Evolutionary conservation across 1,140 invertebrate genomes (phyloP), one percentile per base, ranked within the genome.

Genomic region (Berghia stephanieae): DNA sequence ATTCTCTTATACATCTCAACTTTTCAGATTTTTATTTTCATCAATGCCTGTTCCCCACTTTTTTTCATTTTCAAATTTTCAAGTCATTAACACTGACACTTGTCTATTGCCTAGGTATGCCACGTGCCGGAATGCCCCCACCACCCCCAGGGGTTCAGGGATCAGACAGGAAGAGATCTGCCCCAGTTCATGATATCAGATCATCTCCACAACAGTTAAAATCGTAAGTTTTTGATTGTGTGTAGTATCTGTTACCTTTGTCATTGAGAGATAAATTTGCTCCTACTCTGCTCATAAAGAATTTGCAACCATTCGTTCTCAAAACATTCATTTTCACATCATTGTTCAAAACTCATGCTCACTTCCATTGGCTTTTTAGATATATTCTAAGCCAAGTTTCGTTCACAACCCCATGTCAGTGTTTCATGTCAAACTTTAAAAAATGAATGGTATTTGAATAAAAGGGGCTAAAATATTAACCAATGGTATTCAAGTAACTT

Each of bases 51-150:
- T n/a, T n/a, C n/a, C n/a, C n/a, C n/a, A n/a, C n/a, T n/a, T n/a
- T n/a, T n/a, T n/a, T n/a, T n/a, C n/a, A n/a, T n/a, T n/a, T n/a
- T n/a, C n/a, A n/a, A n/a, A n/a, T n/a, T n/a, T n/a, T n/a, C n/a
- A n/a, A n/a, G n/a, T n/a, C n/a, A n/a, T n/a, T n/a, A n/a, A n/a
- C n/a, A n/a, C n/a, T n/a, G n/a, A n/a, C n/a, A n/a, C n/a, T n/a
- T n/a, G n/a, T n/a, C n/a, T n/a, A n/a, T n/a, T n/a, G n/a, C 31
- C 21, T 77, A 85, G 84, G 81, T 44, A 83, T 85, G 81, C 57
- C 80, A n/a, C 78, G 86, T 4, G 78, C 83, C 24, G 86, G 84
- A 3, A 86, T 86, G 85, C 83, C 84, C 27, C 84, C 83, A 10
- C 83, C 83, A 16, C 82, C 80, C 31, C 81, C 81, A 40, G 82